A percentile compares a stretch with the other conserved stretches of the same genome.
Conservation (phyloP, 2,113 vertebrate genomes). For the Sciurus niger region DNA sequence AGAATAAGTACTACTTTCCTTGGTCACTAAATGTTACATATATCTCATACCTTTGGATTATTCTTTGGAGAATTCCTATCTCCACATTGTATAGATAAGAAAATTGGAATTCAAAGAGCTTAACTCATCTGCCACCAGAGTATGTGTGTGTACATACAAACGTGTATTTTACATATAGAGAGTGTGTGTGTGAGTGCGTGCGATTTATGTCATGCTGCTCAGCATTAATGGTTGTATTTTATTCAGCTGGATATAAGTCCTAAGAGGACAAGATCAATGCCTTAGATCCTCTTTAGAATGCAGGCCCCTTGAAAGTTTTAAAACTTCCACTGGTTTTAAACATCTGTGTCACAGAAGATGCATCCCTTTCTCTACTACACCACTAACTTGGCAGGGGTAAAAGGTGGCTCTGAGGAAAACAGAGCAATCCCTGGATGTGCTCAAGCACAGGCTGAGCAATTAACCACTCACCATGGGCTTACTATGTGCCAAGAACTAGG, state of each 20-base stretch:
- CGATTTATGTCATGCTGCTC: background rate
- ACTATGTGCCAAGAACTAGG: background rate
- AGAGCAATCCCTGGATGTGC: background rate
- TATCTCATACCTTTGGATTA: background rate
- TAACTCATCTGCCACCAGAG: background rate
- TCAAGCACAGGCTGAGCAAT: background rate
- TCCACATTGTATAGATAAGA: background rate
- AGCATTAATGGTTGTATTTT: background rate
- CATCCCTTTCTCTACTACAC: background rate
- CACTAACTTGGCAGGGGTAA: background rate
- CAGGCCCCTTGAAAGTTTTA: background rate
- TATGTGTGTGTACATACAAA: background rate
- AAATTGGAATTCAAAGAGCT: background rate
- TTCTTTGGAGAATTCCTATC: background rate
- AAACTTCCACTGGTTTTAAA: slow-evolving; percentile 4
- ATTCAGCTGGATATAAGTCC: background rate
- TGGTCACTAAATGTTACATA: background rate
- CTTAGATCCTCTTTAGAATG: background rate
- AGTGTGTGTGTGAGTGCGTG: background rate
- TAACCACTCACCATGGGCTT: background rate
- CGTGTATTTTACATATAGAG: rapidly evolving
- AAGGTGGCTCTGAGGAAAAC: background rate
- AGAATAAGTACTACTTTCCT: slow-evolving; percentile 1
- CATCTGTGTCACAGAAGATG: background rate
- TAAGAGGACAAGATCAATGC: background rate